Evolutionary conservation across 1,140 invertebrate genomes (phyloP), one percentile per base, ranked within the genome.

Genomic region (Drosophila yakuba): DNA sequence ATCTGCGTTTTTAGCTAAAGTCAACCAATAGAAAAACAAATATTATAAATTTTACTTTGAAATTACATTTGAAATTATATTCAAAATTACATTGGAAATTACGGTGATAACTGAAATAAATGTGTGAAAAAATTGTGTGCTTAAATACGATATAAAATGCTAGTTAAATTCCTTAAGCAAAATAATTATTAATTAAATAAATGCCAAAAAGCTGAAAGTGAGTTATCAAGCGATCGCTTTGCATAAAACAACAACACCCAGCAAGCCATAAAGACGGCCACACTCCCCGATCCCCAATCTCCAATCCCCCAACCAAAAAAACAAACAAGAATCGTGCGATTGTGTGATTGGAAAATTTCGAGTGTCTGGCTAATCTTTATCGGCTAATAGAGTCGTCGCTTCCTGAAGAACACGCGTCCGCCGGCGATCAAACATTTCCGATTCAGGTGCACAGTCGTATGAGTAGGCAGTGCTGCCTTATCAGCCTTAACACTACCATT

Each of bases 281-380:
- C 41, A 69, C 59, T 11, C 28, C 38, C 38, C 11, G 3, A 32
- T 11, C 48, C 36, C 36, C 10, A 14, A 32, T 32, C 8, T 11
- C 43, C 20, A 12, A 62, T 14, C 61, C 43, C 20, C 20, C 20
- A 20, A 20, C 1, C 20, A 20, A 20, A 58, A 23, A 74, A 57
- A 72, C 39, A 41, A 38, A 28, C 48, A 41, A 23, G 58, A 41
- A 59, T 59, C 32, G 47, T 57, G 61, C 76, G 72, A 85, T 80
- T 60, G 47, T 60, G 61, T 80, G 72, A 85, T 80, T 60, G 77
- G 81, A 80, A 84, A 67, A 57, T 74, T 84, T 76, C 60, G 48
- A 75, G 73, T 75, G 73, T 47, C 71, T 72, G 50, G 57, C 52
- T 75, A 54, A 76, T 76, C 74, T 60, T 48, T 76, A 74, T 67